A percentile compares a stretch with the other conserved stretches of the same genome.
These are phyloP conservation scores for Lymantria dispar DNA, from an alignment of 2,888 invertebrate species.

Conservation along the genomic window DNA sequence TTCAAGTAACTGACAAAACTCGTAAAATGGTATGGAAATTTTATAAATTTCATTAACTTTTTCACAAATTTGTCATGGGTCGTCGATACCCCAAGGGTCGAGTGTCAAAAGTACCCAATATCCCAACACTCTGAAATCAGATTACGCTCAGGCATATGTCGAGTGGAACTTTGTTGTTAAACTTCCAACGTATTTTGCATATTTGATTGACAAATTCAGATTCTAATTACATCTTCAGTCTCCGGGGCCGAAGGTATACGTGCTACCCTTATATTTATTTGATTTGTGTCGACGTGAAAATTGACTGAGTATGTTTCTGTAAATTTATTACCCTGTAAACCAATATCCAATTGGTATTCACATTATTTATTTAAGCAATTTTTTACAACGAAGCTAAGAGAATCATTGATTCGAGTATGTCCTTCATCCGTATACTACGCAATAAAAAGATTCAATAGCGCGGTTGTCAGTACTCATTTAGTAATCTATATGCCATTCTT, in stretches of 20 bases:
- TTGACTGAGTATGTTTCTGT: not conserved
- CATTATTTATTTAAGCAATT: no score
- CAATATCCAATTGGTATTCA: no score
- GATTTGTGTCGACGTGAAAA: slow-evolving; percentile 7
- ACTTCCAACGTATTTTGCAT: slow-evolving; percentile 29
- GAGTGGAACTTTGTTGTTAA: slow-evolving; percentile 8
- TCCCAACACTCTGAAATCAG: not conserved
- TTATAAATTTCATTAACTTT: no score
- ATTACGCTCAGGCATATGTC: not conserved
- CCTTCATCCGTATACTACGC: no score
- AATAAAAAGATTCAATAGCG: no score
- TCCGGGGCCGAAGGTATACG: not conserved
- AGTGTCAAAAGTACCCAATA: not conserved
- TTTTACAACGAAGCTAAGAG: no score
- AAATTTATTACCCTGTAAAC: not conserved
- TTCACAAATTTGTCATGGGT: not conserved
- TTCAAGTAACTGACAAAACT: no score
- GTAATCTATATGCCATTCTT: no score
- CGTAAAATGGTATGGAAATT: no score
- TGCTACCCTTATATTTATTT: slow-evolving; percentile 9
- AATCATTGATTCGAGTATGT: no score
- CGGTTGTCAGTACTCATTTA: no score
- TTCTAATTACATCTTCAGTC: slow-evolving; percentile 13
- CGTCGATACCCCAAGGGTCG: not conserved
- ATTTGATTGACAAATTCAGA: slow-evolving; percentile 28